These are phyloP conservation scores for Cromileptes altivelis DNA, from an alignment of 2,113 vertebrate genomes.

Conservation along the genomic window DNA sequence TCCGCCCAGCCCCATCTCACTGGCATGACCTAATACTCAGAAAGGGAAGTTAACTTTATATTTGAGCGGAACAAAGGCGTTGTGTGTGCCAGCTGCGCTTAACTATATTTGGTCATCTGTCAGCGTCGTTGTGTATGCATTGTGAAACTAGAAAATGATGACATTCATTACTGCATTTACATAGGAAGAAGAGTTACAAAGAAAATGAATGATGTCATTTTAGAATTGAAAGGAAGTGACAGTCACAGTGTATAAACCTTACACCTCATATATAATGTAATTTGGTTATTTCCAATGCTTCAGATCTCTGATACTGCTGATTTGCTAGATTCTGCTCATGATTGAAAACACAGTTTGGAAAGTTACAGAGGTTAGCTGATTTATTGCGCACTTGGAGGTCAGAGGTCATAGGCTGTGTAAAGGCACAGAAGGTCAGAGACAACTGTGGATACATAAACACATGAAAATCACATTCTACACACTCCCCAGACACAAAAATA, in stretches of 20 bases:
- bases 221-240: neutral
- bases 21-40: neutral
- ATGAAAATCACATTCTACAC: constrained; percentile 12
- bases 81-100: neutral
- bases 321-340: neutral
- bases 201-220: neutral
- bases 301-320: neutral
- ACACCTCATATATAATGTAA: neutral
- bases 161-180: neutral
- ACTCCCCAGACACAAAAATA: too few species aligned
- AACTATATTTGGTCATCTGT: constrained; percentile 29
- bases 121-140: neutral
- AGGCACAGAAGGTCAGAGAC: constrained; percentile 19
- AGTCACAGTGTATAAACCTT: neutral
- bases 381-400: constrained; percentile 43
- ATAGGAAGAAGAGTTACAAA: neutral
- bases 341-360: constrained; percentile 6
- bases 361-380: neutral
- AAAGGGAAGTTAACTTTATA: constrained; percentile 1
- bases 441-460: constrained; percentile 5
- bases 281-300: neutral
- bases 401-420: constrained; percentile 13
- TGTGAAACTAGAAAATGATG: neutral
- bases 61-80: neutral
- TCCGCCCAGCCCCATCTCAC: neutral